Evolutionary conservation across 1,140 invertebrate species (phyloP), one percentile per base, ranked within the genome.

Genomic region (Dendroctonus valens): DNA sequence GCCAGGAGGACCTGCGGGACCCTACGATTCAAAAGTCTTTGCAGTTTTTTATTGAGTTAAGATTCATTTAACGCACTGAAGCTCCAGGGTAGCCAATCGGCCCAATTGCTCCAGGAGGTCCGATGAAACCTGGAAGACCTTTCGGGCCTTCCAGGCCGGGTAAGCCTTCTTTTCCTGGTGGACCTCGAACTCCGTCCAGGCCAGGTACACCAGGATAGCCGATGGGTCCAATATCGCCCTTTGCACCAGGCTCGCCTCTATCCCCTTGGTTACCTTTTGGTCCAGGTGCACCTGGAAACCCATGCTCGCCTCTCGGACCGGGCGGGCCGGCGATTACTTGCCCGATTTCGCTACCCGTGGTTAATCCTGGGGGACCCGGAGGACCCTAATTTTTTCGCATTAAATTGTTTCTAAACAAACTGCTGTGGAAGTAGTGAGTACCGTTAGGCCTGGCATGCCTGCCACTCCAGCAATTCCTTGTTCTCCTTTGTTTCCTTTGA

Each of bases 1-100:
- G 26, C 74, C 74, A 39, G 62, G 55, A 11, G 66, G 73, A 42
- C 89, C 89, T 42, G 85, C 82, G 82, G 57, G 87, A 86, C 79
- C 84, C 11, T 46, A 46, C 9, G 3, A 26, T 26, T 26, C 26
- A 3, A 26, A 26, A 26, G 26, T 26, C 26, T 26, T 26, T 26
- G 26, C 1, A 26, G 26, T 26, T 26, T 26, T n/a, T 26, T 3
- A 26, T 26, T 26, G 26, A 26, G 26, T 26, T 26, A 26, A 26
- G 26, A 26, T 2, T 3, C 1, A 26, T 26, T 3, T 26, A 26
- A 26, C 26, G 26, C 3, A 26, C 26, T 26, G 26, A 26, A 26
- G 26, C 26, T 26, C 26, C 26, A 26, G 26, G 26, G 26, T 26
- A 2, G 26, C 74, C 75, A n/a, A 72, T 62, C 14, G 71, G 68